These are phyloP conservation scores for Cephus pulcher DNA, from an alignment of 2,888 invertebrate species.

Conservation along the genomic window DNA sequence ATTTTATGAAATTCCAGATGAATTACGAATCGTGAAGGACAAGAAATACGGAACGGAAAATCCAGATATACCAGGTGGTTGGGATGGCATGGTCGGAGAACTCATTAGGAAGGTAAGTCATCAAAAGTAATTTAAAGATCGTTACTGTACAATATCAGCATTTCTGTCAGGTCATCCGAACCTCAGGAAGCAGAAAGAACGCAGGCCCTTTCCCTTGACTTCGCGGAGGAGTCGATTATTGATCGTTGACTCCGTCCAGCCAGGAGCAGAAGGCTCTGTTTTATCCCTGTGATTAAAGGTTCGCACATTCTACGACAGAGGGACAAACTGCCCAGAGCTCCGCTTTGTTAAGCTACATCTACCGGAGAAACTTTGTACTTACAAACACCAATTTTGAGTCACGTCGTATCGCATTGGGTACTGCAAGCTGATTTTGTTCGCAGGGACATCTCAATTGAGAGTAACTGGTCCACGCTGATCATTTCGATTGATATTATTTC, in stretches of 20 bases:
- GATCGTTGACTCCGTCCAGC: conserved; percentile 20
- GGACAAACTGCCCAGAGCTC: conserved; percentile 39
- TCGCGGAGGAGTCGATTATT: conserved; percentile 24
- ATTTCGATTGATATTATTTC: not conserved
- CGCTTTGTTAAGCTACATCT: conserved; percentile 32
- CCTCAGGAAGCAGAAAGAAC: not conserved
- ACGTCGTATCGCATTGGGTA: not conserved
- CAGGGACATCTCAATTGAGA: not conserved
- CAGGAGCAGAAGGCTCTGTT: conserved; percentile 12
- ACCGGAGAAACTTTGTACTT: conserved; percentile 16
- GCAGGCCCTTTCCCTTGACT: not conserved
- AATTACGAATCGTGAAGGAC: conserved; percentile 86
- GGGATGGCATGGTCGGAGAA: conserved; percentile 92
- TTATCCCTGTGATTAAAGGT: conserved; percentile 7
- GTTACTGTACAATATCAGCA: not conserved
- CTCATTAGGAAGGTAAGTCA: conserved; percentile 83
- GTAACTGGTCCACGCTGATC: not conserved
- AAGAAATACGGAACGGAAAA: conserved; percentile 86
- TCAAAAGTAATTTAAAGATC: not conserved
- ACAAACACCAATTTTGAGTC: not conserved
- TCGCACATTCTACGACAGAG: conserved; percentile 32
- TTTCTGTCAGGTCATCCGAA: not conserved
- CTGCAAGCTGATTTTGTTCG: not conserved
- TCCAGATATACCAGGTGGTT: conserved; percentile 79
- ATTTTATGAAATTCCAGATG: conserved; percentile 72